Percentiles rank a stretch among this genome's conserved stretches.
Evolutionary conservation across 2,888 invertebrate species (phyloP).

Genomic region (Drosophila villosipedis): DNA sequence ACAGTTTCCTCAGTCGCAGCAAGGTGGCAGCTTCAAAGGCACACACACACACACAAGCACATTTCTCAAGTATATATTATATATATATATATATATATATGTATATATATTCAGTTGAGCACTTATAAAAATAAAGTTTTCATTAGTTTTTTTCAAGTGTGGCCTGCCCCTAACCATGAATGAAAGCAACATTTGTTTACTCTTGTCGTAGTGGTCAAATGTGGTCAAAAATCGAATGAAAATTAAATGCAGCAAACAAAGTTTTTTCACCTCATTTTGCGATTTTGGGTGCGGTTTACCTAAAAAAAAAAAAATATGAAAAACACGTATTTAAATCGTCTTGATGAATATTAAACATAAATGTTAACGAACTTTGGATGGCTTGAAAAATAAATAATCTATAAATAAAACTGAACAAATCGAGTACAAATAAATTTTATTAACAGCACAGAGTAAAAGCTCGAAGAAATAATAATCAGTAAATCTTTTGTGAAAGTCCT

Average conservation of each 20-base stretch:
- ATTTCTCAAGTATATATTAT: slow-evolving; percentile 1
- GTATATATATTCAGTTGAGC: background rate
- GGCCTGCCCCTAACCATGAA: background rate
- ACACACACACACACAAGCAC: slow-evolving; percentile 11
- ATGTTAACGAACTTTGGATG: background rate
- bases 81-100: background rate
- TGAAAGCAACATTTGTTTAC: background rate
- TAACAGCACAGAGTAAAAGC: too few relatives aligned
- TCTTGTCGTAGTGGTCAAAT: background rate
- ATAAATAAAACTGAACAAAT: too few relatives aligned
- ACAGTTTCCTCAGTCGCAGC: slow-evolving; percentile 46
- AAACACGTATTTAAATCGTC: background rate
- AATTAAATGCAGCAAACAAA: background rate
- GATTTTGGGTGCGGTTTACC: background rate
- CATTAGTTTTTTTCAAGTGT: background rate
- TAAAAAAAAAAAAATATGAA: background rate
- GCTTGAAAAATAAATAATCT: background rate
- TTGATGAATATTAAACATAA: background rate
- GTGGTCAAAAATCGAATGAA: background rate
- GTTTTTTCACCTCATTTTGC: background rate
- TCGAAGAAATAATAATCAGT: too few relatives aligned
- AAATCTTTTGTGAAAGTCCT: too few relatives aligned
- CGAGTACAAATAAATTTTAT: too few relatives aligned
- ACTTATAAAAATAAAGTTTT: background rate
- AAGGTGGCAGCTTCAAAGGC: slow-evolving; percentile 42